phyloP scores from a whole-genome alignment of 2,113 vertebrate species.

The Otolemur garnettii region DNA sequence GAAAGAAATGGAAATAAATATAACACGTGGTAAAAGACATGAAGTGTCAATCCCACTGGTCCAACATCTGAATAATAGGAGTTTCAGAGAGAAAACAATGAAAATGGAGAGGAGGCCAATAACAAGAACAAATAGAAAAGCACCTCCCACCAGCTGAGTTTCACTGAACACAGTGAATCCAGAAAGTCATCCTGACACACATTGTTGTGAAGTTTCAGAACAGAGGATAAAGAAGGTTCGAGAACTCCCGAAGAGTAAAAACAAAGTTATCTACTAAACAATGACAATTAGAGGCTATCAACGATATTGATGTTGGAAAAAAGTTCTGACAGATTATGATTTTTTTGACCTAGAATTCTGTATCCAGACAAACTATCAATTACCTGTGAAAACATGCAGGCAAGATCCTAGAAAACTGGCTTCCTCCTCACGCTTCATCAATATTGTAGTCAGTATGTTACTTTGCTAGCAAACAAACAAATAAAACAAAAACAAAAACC shows the following conservation, averaged over 20 bases:
- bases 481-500: background rate
- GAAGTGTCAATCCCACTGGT: background rate
- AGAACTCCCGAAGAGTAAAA: constrained; percentile 8
- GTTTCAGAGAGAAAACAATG: constrained; percentile 27
- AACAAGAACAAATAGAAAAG: background rate
- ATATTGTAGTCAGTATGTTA: constrained; percentile 1
- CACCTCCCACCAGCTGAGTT: background rate
- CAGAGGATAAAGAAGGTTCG: background rate
- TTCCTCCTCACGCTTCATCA: background rate
- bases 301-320: background rate
- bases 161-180: background rate
- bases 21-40: background rate
- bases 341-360: constrained; percentile 1
- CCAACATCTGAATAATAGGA: background rate
- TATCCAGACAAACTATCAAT: constrained; percentile 14
- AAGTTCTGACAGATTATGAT: background rate
- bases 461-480: background rate
- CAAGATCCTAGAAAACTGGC: background rate
- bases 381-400: background rate
- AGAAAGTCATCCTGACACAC: background rate
- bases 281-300: background rate
- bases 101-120: background rate
- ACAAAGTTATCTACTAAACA: background rate
- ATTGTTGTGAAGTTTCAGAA: constrained; percentile 19
- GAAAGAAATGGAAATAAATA: background rate